phyloP scores from a whole-genome alignment of 2,888 invertebrate species.

The Tinea pellionella region DNA sequence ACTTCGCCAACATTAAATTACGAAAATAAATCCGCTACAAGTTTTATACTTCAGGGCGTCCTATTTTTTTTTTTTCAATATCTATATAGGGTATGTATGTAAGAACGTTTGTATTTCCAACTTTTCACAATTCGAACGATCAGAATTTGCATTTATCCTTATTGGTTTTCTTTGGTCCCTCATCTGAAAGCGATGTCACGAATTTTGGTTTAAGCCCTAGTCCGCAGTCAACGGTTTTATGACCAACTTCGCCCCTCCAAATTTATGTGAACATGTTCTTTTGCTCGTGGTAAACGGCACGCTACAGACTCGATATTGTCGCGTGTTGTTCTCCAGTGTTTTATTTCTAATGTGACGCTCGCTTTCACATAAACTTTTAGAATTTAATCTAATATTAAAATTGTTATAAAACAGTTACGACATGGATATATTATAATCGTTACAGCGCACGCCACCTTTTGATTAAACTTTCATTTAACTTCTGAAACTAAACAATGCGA shows the following conservation, averaged over 20 bases:
- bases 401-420: background rate
- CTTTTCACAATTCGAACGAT: background rate
- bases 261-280: constrained; percentile 4
- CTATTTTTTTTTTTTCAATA: no score
- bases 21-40: background rate
- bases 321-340: background rate
- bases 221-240: background rate
- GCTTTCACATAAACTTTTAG: background rate
- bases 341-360: constrained; percentile 6
- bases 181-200: constrained; percentile 7
- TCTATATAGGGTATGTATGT: no score
- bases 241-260: background rate
- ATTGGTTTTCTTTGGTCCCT: constrained; percentile 12
- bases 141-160: constrained; percentile 8
- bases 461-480: background rate
- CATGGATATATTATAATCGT: background rate
- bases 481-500: background rate
- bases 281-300: background rate
- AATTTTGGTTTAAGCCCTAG: background rate
- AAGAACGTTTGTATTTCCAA: background rate
- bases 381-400: background rate
- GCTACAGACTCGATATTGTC: background rate
- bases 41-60: background rate
- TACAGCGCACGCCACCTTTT: background rate
- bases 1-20: background rate